These are phyloP conservation scores for Enteromius afrohamiltoni DNA, from an alignment of 2,797 vertebrate genomes.

Conservation along the genomic window DNA sequence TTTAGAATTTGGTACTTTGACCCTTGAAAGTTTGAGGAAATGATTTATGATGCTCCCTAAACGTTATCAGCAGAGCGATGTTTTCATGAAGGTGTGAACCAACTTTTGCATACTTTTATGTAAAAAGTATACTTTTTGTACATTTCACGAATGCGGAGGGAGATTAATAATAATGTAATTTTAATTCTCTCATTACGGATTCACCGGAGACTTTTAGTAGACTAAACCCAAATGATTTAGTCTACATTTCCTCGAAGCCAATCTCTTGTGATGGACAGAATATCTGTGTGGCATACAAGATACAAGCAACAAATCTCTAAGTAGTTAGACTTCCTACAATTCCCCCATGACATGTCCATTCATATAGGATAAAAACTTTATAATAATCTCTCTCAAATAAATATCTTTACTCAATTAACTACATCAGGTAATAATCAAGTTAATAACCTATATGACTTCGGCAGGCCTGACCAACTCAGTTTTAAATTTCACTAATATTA, in stretches of 20 bases:
- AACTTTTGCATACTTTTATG: background rate
- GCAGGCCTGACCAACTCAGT: background rate
- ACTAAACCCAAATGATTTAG: background rate
- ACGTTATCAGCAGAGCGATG: background rate
- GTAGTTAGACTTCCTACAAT: background rate
- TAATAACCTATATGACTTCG: background rate
- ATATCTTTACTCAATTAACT: background rate
- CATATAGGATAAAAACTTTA: background rate
- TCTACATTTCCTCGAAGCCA: background rate
- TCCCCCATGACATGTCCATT: background rate
- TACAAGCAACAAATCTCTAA: conserved; percentile 4
- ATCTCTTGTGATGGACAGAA: background rate
- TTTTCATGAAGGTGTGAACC: background rate
- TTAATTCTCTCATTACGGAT: background rate
- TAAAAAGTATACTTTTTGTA: too few relatives aligned
- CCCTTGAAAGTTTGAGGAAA: conserved; percentile 51
- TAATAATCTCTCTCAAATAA: background rate
- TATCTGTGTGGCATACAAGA: background rate
- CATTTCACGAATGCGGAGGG: background rate
- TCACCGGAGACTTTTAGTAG: background rate
- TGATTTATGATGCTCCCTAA: conserved; percentile 41
- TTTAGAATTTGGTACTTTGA: conserved; percentile 62
- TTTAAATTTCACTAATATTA: background rate
- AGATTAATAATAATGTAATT: too few relatives aligned
- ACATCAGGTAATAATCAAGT: background rate